A percentile compares a stretch with the other conserved stretches of the same genome.
Conservation (phyloP, 2,113 vertebrate species). For the Megaceryle maxima region DNA sequence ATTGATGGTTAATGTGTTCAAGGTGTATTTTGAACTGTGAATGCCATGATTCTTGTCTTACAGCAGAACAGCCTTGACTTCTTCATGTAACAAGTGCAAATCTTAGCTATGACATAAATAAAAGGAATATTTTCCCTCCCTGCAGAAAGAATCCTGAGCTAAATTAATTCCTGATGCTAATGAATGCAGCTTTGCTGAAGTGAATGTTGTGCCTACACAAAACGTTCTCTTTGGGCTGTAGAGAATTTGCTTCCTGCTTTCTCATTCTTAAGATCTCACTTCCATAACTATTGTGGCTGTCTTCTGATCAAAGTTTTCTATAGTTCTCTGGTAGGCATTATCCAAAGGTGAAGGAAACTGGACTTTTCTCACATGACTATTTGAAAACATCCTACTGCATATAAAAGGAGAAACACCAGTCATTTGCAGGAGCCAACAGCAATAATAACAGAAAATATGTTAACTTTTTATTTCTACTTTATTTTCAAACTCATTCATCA, state of each 20-base stretch:
- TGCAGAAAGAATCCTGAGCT: background rate
- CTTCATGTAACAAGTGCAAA: background rate
- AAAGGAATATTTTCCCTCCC: background rate
- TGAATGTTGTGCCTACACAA: background rate
- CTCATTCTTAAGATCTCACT: background rate
- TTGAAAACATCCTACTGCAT: background rate
- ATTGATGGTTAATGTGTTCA: background rate
- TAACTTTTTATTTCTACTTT: background rate
- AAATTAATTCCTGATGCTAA: slow-evolving; percentile 10
- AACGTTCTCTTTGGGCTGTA: background rate
- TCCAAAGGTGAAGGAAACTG: background rate
- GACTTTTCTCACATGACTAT: background rate
- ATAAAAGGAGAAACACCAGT: background rate
- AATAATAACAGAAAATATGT: background rate
- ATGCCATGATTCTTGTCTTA: background rate
- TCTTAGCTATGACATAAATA: background rate
- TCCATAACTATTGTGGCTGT: background rate
- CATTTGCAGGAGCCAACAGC: background rate
- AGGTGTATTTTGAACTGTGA: background rate
- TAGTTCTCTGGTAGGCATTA: background rate
- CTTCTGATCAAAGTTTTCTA: background rate
- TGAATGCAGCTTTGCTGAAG: background rate
- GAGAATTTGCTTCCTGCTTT: background rate
- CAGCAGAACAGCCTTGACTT: background rate
- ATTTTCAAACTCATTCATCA: background rate